Percentiles rank a stretch among this genome's conserved stretches.
phyloP scores from a whole-genome alignment of 2,888 invertebrate species.

The Drosophila formosana region DNA sequence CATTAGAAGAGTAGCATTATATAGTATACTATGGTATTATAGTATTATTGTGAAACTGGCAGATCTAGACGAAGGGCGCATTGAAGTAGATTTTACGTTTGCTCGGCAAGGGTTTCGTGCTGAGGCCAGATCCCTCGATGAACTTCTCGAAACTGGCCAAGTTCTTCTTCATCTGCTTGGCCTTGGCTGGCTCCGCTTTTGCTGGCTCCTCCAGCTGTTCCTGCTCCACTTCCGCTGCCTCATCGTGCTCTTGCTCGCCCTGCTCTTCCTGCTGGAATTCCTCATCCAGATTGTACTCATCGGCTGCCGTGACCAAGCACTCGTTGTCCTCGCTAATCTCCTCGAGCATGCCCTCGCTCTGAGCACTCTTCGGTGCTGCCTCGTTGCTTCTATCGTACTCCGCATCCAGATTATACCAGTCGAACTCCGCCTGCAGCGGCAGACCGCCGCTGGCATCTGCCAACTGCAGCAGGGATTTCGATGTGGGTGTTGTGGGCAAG shows the following conservation, averaged over 20 bases:
- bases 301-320: slow-evolving; percentile 67
- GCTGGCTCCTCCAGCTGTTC: slow-evolving; percentile 13
- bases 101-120: slow-evolving; percentile 83
- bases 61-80: slow-evolving; percentile 83
- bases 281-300: slow-evolving; percentile 85
- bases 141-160: slow-evolving; percentile 83
- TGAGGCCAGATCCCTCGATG: slow-evolving; percentile 82
- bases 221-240: slow-evolving; percentile 17
- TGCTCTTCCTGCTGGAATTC: slow-evolving; percentile 74
- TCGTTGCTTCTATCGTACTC: slow-evolving; percentile 81
- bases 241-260: slow-evolving; percentile 18
- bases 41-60: slow-evolving; percentile 19
- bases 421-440: slow-evolving; percentile 84
- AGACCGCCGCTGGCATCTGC: slow-evolving; percentile 63
- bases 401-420: slow-evolving; percentile 85
- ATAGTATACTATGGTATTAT: neutral
- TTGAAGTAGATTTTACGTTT: slow-evolving; percentile 84
- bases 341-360: slow-evolving; percentile 61
- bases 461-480: slow-evolving; percentile 53
- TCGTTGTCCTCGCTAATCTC: slow-evolving; percentile 80
- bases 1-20: slow-evolving; percentile 12
- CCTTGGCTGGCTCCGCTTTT: slow-evolving; percentile 42
- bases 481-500: slow-evolving; percentile 49
- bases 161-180: slow-evolving; percentile 76
- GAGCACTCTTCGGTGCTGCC: slow-evolving; percentile 40